These are phyloP conservation scores for Phodopus roborovskii DNA, from an alignment of 2,113 vertebrate species.

Conservation along the genomic window DNA sequence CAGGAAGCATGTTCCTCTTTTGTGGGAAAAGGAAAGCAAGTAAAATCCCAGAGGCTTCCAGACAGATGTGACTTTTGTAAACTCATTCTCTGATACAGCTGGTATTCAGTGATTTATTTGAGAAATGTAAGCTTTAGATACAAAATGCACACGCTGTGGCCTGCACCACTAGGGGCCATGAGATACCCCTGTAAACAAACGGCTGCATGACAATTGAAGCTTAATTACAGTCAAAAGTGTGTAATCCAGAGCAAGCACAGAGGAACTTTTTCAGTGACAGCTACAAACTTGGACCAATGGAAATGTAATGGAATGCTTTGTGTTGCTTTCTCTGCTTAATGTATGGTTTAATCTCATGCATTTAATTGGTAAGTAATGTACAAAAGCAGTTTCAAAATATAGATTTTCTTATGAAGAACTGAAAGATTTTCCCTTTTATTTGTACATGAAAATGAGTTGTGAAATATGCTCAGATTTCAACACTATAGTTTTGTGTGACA, in stretches of 20 bases:
- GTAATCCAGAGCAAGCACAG: neutral
- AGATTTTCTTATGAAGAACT: neutral
- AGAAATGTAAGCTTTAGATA: slow-evolving; percentile 34
- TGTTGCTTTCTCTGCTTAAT: neutral
- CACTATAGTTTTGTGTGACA: neutral
- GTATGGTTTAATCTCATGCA: neutral
- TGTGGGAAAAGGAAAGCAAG: neutral
- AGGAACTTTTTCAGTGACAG: neutral
- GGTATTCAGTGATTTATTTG: neutral
- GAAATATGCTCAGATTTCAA: neutral
- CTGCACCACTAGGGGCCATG: slow-evolving; percentile 79
- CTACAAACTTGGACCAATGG: slow-evolving; percentile 43
- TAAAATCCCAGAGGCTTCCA: neutral
- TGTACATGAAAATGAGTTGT: neutral
- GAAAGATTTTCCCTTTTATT: neutral
- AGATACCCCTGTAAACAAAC: slow-evolving; percentile 64
- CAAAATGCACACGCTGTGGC: slow-evolving; percentile 38
- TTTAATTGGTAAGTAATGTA: neutral
- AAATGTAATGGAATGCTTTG: neutral
- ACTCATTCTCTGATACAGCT: neutral
- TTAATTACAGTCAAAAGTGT: slow-evolving; percentile 39
- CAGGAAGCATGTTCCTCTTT: neutral
- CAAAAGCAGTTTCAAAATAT: neutral
- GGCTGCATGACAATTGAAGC: slow-evolving; percentile 34
- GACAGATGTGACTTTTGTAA: neutral